These are phyloP conservation scores for Drosophila prostipennis DNA, from an alignment of 2,888 invertebrate species.

Conservation along the genomic window DNA sequence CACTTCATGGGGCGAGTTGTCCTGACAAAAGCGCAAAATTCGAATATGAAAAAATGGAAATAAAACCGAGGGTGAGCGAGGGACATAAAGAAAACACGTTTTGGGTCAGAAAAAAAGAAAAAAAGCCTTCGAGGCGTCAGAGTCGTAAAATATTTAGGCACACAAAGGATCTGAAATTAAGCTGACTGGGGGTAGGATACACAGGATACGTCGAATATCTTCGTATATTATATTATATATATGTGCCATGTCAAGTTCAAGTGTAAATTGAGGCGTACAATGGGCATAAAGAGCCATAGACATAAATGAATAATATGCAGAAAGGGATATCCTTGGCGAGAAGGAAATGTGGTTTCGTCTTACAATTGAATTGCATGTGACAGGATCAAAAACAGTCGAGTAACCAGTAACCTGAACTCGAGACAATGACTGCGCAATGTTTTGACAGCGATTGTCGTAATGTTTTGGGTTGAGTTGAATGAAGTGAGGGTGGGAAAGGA, in stretches of 20 bases:
- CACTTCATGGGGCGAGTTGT: constrained; percentile 50
- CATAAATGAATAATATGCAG: constrained; percentile 43
- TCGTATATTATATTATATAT: constrained; percentile 5
- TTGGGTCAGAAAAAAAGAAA: constrained; percentile 21
- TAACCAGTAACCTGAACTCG: constrained; percentile 29
- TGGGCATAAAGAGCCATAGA: constrained; percentile 34
- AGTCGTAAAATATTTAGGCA: constrained; percentile 64
- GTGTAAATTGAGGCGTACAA: constrained; percentile 63
- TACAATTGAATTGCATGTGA: constrained; percentile 63
- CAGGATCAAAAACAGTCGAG: constrained; percentile 33
- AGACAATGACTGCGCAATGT: constrained; percentile 70
- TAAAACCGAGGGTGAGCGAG: background rate
- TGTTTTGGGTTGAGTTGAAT: constrained; percentile 47
- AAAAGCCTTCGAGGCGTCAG: constrained; percentile 54
- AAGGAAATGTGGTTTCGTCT: constrained; percentile 70
- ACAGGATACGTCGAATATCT: constrained; percentile 29
- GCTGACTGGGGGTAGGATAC: constrained; percentile 41
- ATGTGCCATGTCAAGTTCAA: constrained; percentile 54
- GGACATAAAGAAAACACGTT: constrained; percentile 43
- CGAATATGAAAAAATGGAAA: constrained; percentile 42
- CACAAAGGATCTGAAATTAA: constrained; percentile 69
- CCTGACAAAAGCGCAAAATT: constrained; percentile 44
- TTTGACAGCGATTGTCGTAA: constrained; percentile 80
- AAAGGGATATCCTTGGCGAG: constrained; percentile 46
- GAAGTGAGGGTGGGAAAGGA: constrained; percentile 11